phyloP scores from a whole-genome alignment of 2,888 invertebrate species.

The Drosophila mimica region DNA sequence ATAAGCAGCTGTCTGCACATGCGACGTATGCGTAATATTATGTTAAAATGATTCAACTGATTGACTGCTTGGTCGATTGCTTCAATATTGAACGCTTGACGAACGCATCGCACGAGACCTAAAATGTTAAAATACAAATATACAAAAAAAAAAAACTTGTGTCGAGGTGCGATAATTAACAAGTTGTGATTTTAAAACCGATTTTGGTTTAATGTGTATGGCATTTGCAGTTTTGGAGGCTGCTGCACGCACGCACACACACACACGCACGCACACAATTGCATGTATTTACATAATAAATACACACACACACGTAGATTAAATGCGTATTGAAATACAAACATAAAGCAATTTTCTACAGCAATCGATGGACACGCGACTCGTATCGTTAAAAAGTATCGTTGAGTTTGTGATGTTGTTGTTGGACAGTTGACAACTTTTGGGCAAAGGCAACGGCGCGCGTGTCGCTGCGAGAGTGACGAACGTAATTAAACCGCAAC shows the following conservation, averaged over 20 bases:
- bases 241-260: slow-evolving; percentile 32
- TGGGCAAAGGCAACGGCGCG: slow-evolving; percentile 56
- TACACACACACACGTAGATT: slow-evolving; percentile 22
- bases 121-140: slow-evolving; percentile 4
- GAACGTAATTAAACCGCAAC: slow-evolving; percentile 63
- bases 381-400: slow-evolving; percentile 69
- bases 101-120: slow-evolving; percentile 35
- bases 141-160: slow-evolving; percentile 18
- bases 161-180: slow-evolving; percentile 79
- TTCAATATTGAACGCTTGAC: slow-evolving; percentile 18
- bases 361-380: slow-evolving; percentile 67
- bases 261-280: slow-evolving; percentile 6
- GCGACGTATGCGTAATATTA: slow-evolving; percentile 57
- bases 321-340: slow-evolving; percentile 50
- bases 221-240: slow-evolving; percentile 71
- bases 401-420: slow-evolving; percentile 28
- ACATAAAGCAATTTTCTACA: slow-evolving; percentile 55
- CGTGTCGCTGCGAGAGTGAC: slow-evolving; percentile 20
- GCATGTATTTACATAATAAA: slow-evolving; percentile 29
- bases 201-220: slow-evolving; percentile 65
- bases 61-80: slow-evolving; percentile 32
- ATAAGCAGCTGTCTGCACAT: slow-evolving; percentile 24
- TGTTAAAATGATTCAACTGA: slow-evolving; percentile 26
- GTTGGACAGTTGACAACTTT: slow-evolving; percentile 74
- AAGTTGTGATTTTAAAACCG: slow-evolving; percentile 65